phyloP scores from a whole-genome alignment of 2,888 invertebrate species.

The Caenorhabditis uteleia region DNA sequence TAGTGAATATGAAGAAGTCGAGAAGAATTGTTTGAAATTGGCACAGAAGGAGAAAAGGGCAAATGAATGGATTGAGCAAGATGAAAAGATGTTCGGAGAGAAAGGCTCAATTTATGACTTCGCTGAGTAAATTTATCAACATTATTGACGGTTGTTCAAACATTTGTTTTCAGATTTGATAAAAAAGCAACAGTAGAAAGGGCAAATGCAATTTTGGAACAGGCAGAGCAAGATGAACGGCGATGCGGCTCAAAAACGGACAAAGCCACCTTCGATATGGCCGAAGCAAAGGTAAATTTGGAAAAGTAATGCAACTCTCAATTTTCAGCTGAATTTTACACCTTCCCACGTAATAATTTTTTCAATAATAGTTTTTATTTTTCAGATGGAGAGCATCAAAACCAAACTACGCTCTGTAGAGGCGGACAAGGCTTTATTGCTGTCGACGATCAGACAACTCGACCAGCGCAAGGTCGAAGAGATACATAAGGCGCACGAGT shows the following conservation, averaged over 20 bases:
- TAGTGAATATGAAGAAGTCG: conserved; percentile 2
- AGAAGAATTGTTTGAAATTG: conserved; percentile 3
- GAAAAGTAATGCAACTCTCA: neutral
- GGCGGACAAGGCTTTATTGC: conserved; percentile 79
- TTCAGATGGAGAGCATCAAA: conserved; percentile 78
- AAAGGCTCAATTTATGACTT: conserved; percentile 72
- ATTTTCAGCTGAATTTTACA: no score
- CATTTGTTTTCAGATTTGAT: conserved; percentile 29
- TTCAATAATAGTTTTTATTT: neutral
- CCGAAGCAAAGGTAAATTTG: conserved; percentile 38
- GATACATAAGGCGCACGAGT: conserved; percentile 81
- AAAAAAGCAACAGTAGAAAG: conserved; percentile 1
- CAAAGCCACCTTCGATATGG: conserved; percentile 40
- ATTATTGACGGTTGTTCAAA: no score
- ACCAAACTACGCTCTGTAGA: conserved; percentile 80
- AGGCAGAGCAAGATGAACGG: conserved; percentile 79
- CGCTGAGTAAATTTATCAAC: conserved; percentile 25
- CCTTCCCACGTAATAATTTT: no score
- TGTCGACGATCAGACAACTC: conserved; percentile 82
- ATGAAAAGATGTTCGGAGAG: conserved; percentile 80
- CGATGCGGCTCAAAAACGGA: no score
- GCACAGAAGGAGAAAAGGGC: conserved; percentile 12
- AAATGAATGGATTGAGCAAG: conserved; percentile 79
- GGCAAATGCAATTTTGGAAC: conserved; percentile 75
- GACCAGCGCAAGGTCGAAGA: conserved; percentile 89